Conservation (phyloP, 1,140 invertebrate genomes). For the Theocolax elegans region DNA sequence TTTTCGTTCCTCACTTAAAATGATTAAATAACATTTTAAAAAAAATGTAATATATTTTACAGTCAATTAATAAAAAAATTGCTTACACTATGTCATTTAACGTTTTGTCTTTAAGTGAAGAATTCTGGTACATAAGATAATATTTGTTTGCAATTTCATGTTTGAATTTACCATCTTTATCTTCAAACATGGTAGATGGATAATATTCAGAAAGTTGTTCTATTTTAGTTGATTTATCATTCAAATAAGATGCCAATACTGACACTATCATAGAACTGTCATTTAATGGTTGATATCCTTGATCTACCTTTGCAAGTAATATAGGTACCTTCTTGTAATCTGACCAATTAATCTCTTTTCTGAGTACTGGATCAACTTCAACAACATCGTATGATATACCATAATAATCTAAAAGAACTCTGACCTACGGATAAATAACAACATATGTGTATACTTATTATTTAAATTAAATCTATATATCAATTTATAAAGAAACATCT, state of each 20-base stretch:
- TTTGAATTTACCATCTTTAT: constrained; percentile 76
- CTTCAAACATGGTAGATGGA: constrained; percentile 77
- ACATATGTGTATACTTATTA: background rate
- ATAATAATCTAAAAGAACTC: constrained; percentile 92
- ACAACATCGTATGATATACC: constrained; percentile 96
- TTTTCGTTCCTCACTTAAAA: constrained; percentile 85
- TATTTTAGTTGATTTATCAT: constrained; percentile 73
- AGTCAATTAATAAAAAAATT: constrained; percentile 24
- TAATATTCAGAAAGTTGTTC: constrained; percentile 85
- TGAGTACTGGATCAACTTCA: constrained; percentile 94
- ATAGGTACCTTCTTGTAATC: constrained; percentile 96
- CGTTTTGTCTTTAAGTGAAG: constrained; percentile 67
- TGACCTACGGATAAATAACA: constrained; percentile 64
- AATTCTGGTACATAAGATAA: constrained; percentile 88
- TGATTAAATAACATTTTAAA: constrained; percentile 9
- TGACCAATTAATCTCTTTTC: constrained; percentile 93
- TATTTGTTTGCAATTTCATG: constrained; percentile 94
- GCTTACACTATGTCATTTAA: constrained; percentile 76
- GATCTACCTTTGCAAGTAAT: constrained; percentile 79
- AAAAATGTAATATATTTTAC: no score
- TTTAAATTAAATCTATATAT: background rate
- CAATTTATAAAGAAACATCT: no score
- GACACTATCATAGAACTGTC: constrained; percentile 97
- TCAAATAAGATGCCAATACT: constrained; percentile 81
- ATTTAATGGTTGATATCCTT: constrained; percentile 85